Percentiles rank a stretch among this genome's conserved stretches.
phyloP scores from a whole-genome alignment of 2,888 invertebrate species.

The Leptinotarsa haldemani region DNA sequence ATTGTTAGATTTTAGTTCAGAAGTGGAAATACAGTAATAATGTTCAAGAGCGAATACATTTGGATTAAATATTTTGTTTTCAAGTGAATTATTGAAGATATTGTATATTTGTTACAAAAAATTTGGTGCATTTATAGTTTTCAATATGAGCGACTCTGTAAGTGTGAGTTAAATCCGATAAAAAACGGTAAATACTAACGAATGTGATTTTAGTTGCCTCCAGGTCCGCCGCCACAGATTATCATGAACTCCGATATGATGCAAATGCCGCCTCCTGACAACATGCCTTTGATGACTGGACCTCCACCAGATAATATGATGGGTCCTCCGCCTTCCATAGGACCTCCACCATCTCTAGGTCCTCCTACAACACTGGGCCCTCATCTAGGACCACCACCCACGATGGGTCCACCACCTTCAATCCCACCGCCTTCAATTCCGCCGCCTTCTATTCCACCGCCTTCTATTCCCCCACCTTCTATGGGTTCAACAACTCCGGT shows the following conservation, averaged over 20 bases:
- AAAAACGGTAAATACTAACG: not conserved
- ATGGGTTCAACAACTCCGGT: conserved; percentile 21
- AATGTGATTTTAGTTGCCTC: conserved; percentile 9
- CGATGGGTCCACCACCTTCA: conserved; percentile 1
- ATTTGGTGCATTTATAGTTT: not conserved
- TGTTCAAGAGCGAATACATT: too few species aligned
- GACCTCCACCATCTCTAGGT: conserved; percentile 20
- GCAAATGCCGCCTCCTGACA: conserved; percentile 39
- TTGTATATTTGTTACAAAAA: too few species aligned
- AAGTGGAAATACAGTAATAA: too few species aligned
- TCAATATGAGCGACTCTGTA: conserved; percentile 20
- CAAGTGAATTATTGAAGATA: too few species aligned
- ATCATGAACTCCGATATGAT: conserved; percentile 38
- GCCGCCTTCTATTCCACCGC: not conserved
- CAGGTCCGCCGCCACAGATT: conserved; percentile 35
- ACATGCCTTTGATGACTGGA: conserved; percentile 24
- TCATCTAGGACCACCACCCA: conserved; percentile 34
- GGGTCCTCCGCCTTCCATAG: conserved; percentile 18
- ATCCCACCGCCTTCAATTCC: not conserved
- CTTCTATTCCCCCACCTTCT: not conserved
- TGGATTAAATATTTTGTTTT: too few species aligned
- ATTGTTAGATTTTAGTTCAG: too few species aligned
- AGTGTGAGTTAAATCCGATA: conserved; percentile 8
- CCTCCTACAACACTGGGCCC: conserved; percentile 14
- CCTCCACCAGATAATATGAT: conserved; percentile 36